Conservation (phyloP, 2,888 invertebrate genomes). For the Tenthredo notha region DNA sequence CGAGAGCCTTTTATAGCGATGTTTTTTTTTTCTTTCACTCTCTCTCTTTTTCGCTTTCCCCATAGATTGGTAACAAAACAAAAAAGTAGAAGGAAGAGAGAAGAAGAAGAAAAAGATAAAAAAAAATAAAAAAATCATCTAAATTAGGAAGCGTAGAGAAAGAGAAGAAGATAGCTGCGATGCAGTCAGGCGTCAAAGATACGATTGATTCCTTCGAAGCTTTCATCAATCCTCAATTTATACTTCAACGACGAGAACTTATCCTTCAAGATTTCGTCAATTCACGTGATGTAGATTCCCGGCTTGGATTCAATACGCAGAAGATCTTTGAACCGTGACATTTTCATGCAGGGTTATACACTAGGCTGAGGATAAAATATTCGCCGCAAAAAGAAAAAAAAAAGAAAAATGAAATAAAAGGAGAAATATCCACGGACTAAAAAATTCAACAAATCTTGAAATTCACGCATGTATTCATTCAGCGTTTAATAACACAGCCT, state of each 20-base stretch:
- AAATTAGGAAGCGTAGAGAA: not conserved
- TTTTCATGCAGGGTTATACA: not conserved
- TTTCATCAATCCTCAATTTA: constrained; percentile 5
- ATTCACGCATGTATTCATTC: too few species aligned
- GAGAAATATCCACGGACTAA: not conserved
- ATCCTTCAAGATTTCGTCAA: constrained; percentile 3
- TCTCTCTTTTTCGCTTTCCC: not conserved
- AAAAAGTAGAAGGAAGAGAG: not conserved
- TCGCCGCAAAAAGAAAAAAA: not conserved
- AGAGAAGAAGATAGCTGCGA: not conserved
- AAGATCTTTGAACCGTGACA: constrained; percentile 3
- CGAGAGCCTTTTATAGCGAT: not conserved
- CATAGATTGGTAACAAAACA: not conserved
- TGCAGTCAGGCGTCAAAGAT: not conserved
- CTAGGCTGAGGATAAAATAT: too few species aligned
- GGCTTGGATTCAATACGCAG: not conserved
- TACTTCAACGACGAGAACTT: not conserved
- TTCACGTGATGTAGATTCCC: constrained; percentile 3
- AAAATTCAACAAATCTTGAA: not conserved
- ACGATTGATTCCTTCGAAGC: not conserved
- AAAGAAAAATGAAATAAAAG: not conserved
- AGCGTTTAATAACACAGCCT: too few species aligned
- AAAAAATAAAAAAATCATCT: not conserved
- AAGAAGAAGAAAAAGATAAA: not conserved
- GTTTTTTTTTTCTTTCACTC: too few species aligned